A percentile compares a stretch with the other conserved stretches of the same genome.
Evolutionary conservation across 2,113 vertebrate species (phyloP).

Genomic region (Cyphomyrus discorhynchus): DNA sequence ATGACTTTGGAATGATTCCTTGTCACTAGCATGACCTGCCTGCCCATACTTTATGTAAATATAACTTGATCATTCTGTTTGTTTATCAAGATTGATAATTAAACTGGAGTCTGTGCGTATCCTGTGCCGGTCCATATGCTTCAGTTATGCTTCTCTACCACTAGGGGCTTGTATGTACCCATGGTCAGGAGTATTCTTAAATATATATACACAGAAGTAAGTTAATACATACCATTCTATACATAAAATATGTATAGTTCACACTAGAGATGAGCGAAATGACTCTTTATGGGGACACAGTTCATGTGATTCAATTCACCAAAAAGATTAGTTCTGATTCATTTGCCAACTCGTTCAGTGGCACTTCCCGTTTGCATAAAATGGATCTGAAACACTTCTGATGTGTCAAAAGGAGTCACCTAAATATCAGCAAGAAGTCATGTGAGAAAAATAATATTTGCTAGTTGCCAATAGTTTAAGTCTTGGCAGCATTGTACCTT

Average conservation of each 20-base stretch:
- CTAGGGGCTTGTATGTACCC: neutral
- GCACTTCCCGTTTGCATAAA: neutral
- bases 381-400: neutral
- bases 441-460: neutral
- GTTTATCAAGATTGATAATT: neutral
- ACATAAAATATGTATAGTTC: neutral
- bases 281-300: neutral
- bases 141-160: too few relatives aligned
- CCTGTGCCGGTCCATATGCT: too few relatives aligned
- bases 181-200: neutral
- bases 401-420: neutral
- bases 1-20: neutral
- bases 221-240: neutral
- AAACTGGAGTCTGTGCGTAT: too few relatives aligned
- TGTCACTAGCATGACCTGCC: neutral
- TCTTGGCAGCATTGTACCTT: neutral
- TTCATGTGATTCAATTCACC: neutral
- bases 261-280: too few relatives aligned
- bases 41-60: neutral
- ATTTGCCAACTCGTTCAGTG: too few relatives aligned
- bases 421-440: neutral
- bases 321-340: too few relatives aligned
- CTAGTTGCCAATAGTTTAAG: neutral
- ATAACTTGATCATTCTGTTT: neutral
- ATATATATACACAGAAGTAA: neutral